Base-by-base conservation (phyloP, 30 jellyfish, hydroid and myxozoan genomes). In the Hydractinia echinata region DNA sequence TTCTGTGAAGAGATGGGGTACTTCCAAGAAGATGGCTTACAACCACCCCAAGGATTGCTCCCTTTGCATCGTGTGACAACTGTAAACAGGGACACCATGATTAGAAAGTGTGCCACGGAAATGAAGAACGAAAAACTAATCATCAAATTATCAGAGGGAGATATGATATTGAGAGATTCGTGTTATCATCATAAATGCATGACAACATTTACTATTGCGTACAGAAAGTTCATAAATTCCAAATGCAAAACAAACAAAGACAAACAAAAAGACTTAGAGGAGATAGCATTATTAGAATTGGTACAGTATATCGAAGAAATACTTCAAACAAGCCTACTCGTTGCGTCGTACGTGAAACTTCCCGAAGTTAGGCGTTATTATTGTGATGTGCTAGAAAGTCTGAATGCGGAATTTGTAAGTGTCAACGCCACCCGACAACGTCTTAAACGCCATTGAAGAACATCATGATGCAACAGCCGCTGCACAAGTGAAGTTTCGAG, bases 361-460 rank as follows among this genome's bases (percentile, higher is more conserved):
- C 3, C 69, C 19, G 69, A 58, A 11, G 69, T 58, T 16, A 58
- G 19, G 19, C 69, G 18, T 16, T 16, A 58, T 58, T 58, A 58
- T 16, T 58, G 15, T 11, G 18, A 58, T 11, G 19, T 58, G 1
- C 69, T 58, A 58, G 19, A 13, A 58, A 58, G 19, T 16, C 19
- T 58, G 3, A 58, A 58, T 16, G 69, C 69, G 19, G 69, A 58
- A 58, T 58, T 58, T 16, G 19, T 58, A 13, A 11, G 18, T 58
- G 69, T 58, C 18, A 58, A 58, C 69, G 15, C 69, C 15, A 58
- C 69, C 15, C 69, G 67, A 79, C 51, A 48, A 64, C 61, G 69
- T 11, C 19, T 64, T 7, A 64, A 64, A 64, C 4, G 7, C 51
- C 7, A 13, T 13, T n/a, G 16, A 64, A 64, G 74, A 64, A 13